These are phyloP conservation scores for Hipparchia semele DNA, from an alignment of 2,888 invertebrate species.

Conservation along the genomic window DNA sequence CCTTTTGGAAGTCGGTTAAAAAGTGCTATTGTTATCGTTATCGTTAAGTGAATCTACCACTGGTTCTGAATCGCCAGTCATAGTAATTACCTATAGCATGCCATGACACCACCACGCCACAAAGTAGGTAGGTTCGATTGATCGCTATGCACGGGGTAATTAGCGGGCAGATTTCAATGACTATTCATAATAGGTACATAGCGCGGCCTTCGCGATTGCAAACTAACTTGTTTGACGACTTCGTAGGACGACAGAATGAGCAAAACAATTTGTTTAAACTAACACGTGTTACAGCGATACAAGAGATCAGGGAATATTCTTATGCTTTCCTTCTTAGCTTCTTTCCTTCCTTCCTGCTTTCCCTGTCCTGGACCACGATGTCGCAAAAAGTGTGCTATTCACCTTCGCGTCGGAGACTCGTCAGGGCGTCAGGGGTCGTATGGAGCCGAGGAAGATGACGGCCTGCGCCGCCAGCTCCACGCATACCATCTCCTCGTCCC, in stretches of 20 bases:
- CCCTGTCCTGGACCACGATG: too few relatives aligned
- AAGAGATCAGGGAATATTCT: too few relatives aligned
- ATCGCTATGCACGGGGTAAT: background rate
- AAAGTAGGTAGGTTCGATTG: too few relatives aligned
- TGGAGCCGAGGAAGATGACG: conserved; percentile 98
- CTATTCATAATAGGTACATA: background rate
- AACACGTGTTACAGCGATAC: background rate
- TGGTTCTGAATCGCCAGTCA: too few relatives aligned
- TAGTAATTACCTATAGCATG: too few relatives aligned
- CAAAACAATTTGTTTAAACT: background rate
- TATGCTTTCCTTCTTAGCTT: too few relatives aligned
- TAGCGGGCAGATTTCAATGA: background rate
- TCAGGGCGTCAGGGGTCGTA: conserved; percentile 98
- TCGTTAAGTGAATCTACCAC: too few relatives aligned
- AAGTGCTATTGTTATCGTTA: too few relatives aligned
- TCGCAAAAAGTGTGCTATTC: conserved; percentile 57
- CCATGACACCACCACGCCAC: too few relatives aligned
- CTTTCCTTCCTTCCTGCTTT: too few relatives aligned
- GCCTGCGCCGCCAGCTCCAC: conserved; percentile 94
- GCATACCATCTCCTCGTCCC: conserved; percentile 99
- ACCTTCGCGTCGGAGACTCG: conserved; percentile 98
- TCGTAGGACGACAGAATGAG: background rate
- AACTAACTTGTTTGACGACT: conserved; percentile 5
- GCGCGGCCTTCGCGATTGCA: conserved; percentile 6
- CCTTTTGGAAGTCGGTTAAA: too few relatives aligned